Conservation (phyloP, 2,113 vertebrate species). For the Anguilla japonica region DNA sequence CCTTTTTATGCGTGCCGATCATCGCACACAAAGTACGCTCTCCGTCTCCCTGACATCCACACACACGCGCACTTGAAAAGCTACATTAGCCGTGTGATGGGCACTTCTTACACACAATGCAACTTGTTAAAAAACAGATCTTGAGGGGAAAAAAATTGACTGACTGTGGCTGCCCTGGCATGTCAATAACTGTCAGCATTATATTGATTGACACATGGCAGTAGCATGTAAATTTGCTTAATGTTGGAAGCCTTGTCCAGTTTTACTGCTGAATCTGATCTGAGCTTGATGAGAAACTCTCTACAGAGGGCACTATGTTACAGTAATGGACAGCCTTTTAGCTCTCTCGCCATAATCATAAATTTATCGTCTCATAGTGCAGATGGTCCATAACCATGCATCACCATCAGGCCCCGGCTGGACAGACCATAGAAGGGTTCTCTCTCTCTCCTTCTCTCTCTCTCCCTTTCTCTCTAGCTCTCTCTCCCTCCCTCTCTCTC, state of each 20-base stretch:
- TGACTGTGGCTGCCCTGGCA: conserved; percentile 33
- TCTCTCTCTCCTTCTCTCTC: conserved; percentile 22
- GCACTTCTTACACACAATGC: background rate
- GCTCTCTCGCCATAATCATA: conserved; percentile 74
- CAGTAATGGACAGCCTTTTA: conserved; percentile 76
- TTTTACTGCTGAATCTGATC: conserved; percentile 53
- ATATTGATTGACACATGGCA: conserved; percentile 54
- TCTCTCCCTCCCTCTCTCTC: background rate
- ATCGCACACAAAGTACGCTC: conserved; percentile 46
- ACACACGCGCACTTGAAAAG: conserved; percentile 26
- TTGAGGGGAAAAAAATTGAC: conserved; percentile 19
- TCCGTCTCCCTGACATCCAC: conserved; percentile 27
- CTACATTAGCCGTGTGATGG: conserved; percentile 20
- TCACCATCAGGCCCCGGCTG: conserved; percentile 67
- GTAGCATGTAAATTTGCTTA: conserved; percentile 53
- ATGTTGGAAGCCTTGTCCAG: conserved; percentile 49
- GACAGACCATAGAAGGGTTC: conserved; percentile 66
- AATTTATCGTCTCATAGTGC: conserved; percentile 78
- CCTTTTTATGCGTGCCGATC: conserved; percentile 57
- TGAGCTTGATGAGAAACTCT: conserved; percentile 57
- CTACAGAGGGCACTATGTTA: conserved; percentile 75
- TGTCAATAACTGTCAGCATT: conserved; percentile 41
- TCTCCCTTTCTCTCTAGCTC: conserved; percentile 25
- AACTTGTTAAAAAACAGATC: conserved; percentile 33
- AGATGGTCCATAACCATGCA: conserved; percentile 83